These are phyloP conservation scores for Notolepis coatsorum DNA, from an alignment of 2,797 vertebrate genomes.

Conservation along the genomic window DNA sequence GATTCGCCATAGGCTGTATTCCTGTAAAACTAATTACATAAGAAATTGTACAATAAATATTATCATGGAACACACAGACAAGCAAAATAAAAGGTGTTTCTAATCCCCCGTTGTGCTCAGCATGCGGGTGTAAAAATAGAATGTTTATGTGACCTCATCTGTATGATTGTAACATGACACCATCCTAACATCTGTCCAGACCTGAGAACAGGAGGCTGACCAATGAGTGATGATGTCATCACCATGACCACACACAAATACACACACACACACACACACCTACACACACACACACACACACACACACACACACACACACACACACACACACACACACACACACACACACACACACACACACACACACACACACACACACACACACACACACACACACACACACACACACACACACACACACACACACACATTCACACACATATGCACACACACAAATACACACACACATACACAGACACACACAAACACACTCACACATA, in stretches of 20 bases:
- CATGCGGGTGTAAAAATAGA: conserved; percentile 53
- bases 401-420: conserved; percentile 31
- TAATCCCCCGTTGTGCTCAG: too few relatives aligned
- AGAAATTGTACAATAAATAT: too few relatives aligned
- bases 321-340: conserved; percentile 15
- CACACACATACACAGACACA: conserved; percentile 29
- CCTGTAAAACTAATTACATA: too few relatives aligned
- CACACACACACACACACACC: conserved; percentile 19
- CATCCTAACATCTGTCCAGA: conserved; percentile 47
- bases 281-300: conserved; percentile 31
- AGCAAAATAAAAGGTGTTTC: too few relatives aligned
- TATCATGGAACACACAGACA: too few relatives aligned
- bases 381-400: conserved; percentile 8
- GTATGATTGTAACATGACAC: conserved; percentile 46
- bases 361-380: conserved; percentile 1
- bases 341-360: conserved; percentile 30
- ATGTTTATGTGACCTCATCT: conserved; percentile 46
- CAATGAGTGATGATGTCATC: conserved; percentile 46
- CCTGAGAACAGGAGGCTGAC: conserved; percentile 35
- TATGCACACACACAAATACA: conserved; percentile 14
- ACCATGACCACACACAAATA: conserved; percentile 1
- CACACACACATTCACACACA: conserved; percentile 39
- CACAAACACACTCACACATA: conserved; percentile 15
- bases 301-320: conserved; percentile 37
- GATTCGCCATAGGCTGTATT: conserved; percentile 22